Percentiles rank a stretch among this genome's conserved stretches.
These are phyloP conservation scores for Eupelmus urozonus DNA, from an alignment of 2,888 invertebrate genomes.

Conservation along the genomic window DNA sequence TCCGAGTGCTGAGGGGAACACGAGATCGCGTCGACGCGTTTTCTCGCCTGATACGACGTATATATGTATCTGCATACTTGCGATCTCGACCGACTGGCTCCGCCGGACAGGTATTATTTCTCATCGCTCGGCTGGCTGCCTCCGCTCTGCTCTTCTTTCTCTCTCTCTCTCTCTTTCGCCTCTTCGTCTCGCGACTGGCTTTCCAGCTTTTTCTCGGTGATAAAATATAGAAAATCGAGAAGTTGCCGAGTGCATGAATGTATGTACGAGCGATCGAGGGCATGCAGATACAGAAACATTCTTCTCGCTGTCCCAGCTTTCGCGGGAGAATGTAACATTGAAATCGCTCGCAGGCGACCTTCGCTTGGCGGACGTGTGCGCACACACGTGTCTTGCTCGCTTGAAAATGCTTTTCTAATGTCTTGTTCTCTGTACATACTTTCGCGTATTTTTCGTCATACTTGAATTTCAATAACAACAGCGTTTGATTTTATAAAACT, in stretches of 20 bases:
- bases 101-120: slow-evolving; percentile 68
- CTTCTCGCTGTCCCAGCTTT: slow-evolving; percentile 3
- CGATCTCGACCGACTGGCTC: slow-evolving; percentile 63
- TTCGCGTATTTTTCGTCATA: no score
- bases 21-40: slow-evolving; percentile 58
- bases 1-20: slow-evolving; percentile 11
- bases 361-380: slow-evolving; percentile 17
- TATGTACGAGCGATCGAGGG: slow-evolving; percentile 15
- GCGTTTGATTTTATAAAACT: no score
- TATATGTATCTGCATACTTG: slow-evolving; percentile 60
- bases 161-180: not conserved
- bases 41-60: slow-evolving; percentile 57
- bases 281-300: slow-evolving; percentile 53
- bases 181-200: not conserved
- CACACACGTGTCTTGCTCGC: slow-evolving; percentile 4
- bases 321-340: slow-evolving; percentile 39
- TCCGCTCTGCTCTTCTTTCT: not conserved
- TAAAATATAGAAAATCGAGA: slow-evolving; percentile 10
- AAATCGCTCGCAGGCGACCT: slow-evolving; percentile 38
- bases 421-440: not conserved
- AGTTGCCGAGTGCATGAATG: not conserved
- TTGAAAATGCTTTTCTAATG: slow-evolving; percentile 52
- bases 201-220: slow-evolving; percentile 1
- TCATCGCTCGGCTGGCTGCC: slow-evolving; percentile 64
- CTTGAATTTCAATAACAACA: no score